Evolutionary conservation across 2,888 invertebrate species (phyloP).

Genomic region (Zelleria hepariella): DNA sequence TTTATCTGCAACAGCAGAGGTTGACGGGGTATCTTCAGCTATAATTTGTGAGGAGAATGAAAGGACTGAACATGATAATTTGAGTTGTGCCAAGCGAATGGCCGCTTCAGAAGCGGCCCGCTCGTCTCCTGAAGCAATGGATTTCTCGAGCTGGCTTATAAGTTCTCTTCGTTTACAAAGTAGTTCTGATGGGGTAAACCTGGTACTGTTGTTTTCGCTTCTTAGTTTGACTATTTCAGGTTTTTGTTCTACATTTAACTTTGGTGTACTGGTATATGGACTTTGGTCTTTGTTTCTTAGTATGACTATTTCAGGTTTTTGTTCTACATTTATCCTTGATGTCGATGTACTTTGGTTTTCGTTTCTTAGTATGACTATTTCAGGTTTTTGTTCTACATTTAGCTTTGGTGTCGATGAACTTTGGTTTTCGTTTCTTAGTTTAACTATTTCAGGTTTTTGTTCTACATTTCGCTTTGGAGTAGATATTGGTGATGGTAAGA

Average conservation of each 20-base stretch:
- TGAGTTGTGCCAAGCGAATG: slow-evolving; percentile 80
- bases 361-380: background rate
- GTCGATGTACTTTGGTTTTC: background rate
- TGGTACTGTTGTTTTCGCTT: background rate
- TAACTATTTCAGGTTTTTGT: background rate
- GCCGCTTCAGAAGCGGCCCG: slow-evolving; percentile 82
- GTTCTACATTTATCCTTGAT: background rate
- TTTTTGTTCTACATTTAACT: background rate
- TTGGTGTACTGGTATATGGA: background rate
- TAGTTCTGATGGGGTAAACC: background rate
- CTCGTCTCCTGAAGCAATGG: slow-evolving; percentile 84
- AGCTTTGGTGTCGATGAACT: background rate
- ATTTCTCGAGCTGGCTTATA: slow-evolving; percentile 79
- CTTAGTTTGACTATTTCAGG: background rate
- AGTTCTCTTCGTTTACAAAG: slow-evolving; percentile 43
- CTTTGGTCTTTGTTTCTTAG: background rate
- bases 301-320: background rate
- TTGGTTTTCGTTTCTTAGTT: background rate
- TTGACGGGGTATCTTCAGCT: background rate
- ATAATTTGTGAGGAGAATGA: slow-evolving; percentile 58
- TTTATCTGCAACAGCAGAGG: background rate
- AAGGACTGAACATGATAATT: slow-evolving; percentile 79
- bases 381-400: background rate
- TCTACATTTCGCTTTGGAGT: background rate
- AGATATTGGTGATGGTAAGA: background rate